Evolutionary conservation across 2,888 invertebrate species (phyloP).

Genomic region (Cordilura impudica): DNA sequence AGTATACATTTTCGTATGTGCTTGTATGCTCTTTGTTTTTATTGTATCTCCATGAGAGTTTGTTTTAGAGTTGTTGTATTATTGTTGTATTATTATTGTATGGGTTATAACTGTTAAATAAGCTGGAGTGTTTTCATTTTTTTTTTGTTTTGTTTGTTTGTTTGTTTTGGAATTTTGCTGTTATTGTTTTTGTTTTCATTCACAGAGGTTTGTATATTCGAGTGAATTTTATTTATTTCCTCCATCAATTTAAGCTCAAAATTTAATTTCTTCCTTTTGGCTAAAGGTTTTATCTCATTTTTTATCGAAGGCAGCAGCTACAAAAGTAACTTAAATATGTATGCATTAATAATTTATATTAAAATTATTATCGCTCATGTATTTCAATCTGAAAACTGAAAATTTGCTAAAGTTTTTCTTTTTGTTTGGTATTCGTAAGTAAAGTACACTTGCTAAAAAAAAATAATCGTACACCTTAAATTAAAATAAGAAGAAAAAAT

Average conservation of each 20-base stretch:
- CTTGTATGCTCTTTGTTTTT: neutral
- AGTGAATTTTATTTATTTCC: conserved; percentile 34
- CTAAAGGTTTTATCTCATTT: conserved; percentile 32
- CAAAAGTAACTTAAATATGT: conserved; percentile 3
- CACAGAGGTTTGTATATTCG: neutral
- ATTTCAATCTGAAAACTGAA: conserved; percentile 32
- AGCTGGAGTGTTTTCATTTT: neutral
- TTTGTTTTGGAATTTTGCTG: too few relatives aligned
- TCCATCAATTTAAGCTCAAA: conserved; percentile 53
- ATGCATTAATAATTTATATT: conserved; percentile 14
- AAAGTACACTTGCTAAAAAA: too few relatives aligned
- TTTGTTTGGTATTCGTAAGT: neutral
- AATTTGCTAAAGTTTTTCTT: conserved; percentile 1
- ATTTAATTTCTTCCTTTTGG: conserved; percentile 46
- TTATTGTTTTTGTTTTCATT: conserved; percentile 5
- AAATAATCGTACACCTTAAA: too few relatives aligned
- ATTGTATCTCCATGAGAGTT: neutral
- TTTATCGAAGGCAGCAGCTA: neutral
- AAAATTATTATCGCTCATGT: conserved; percentile 35
- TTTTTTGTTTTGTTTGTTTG: conserved; percentile 7
- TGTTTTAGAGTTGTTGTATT: neutral
- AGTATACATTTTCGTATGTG: neutral
- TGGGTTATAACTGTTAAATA: conserved; percentile 35
- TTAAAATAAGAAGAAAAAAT: too few relatives aligned
- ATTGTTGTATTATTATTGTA: neutral